phyloP scores from a whole-genome alignment of 2,113 vertebrate genomes.

The Porphyrio hochstetteri region DNA sequence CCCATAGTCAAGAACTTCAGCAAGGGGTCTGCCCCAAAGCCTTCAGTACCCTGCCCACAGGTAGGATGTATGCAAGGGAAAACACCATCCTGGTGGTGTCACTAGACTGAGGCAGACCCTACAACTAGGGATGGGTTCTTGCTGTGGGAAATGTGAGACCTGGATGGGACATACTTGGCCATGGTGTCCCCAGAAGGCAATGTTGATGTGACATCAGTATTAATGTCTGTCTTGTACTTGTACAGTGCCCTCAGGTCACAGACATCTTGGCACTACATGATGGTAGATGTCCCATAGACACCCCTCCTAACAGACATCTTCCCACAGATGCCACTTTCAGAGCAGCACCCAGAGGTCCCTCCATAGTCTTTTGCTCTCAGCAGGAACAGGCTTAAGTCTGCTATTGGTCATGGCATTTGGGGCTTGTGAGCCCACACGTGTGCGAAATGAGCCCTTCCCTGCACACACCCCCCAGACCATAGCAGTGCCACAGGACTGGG shows the following conservation, averaged over 20 bases:
- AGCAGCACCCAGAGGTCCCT: neutral
- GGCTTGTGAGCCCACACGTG: fast-evolving
- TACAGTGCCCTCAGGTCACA: neutral
- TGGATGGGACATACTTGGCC: neutral
- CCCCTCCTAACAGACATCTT: neutral
- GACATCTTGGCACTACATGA: fast-evolving
- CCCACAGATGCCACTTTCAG: neutral
- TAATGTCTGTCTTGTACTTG: neutral
- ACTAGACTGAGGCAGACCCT: neutral
- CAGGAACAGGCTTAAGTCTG: neutral
- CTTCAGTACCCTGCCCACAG: neutral
- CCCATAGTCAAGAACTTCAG: neutral
- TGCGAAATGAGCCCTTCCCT: neutral
- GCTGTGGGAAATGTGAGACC: neutral
- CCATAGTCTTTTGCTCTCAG: neutral
- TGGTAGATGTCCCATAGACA: neutral
- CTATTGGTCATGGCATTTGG: too few relatives aligned
- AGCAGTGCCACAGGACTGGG: neutral
- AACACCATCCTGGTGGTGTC: neutral
- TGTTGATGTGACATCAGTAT: fast-evolving
- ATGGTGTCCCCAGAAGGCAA: neutral
- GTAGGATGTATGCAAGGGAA: neutral
- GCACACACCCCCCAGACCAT: fast-evolving
- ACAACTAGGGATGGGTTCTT: neutral
- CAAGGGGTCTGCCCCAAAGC: neutral